Evolutionary conservation across 2,797 vertebrate genomes (phyloP).

Genomic region (Philypnodon macrostomus): DNA sequence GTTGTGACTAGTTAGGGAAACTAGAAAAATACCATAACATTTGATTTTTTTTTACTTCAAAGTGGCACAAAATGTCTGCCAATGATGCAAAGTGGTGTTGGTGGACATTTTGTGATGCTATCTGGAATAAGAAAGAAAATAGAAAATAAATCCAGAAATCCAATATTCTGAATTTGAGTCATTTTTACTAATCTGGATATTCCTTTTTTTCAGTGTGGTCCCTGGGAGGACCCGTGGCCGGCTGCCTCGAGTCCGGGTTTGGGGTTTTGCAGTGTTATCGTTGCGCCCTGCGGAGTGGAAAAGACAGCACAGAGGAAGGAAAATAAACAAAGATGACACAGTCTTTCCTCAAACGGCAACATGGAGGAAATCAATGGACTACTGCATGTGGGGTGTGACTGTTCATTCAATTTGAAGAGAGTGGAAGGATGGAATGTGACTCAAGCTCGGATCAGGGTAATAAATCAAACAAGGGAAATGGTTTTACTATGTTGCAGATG

Average conservation of each 20-base stretch:
- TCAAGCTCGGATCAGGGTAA: not conserved
- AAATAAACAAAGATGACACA: slow-evolving; percentile 71
- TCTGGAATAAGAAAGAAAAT: no score
- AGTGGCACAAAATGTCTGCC: no score
- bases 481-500: no score
- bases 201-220: no score
- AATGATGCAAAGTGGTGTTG: no score
- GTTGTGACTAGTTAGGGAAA: no score
- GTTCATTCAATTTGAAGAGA: slow-evolving; percentile 2
- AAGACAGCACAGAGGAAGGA: slow-evolving; percentile 61
- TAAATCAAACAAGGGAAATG: not conserved
- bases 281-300: slow-evolving; percentile 60
- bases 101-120: no score
- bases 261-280: slow-evolving; percentile 55
- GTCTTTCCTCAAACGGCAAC: slow-evolving; percentile 51
- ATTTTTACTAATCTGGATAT: no score
- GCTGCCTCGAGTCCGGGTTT: slow-evolving; percentile 54
- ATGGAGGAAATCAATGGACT: slow-evolving; percentile 22
- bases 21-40: no score
- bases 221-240: slow-evolving; percentile 30
- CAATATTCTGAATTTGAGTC: no score
- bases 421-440: not conserved
- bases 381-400: slow-evolving; percentile 12
- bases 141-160: no score
- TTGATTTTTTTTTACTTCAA: no score